A percentile compares a stretch with the other conserved stretches of the same genome.
phyloP scores from a whole-genome alignment of 2,113 vertebrate genomes.

The Turdus rufiventris region DNA sequence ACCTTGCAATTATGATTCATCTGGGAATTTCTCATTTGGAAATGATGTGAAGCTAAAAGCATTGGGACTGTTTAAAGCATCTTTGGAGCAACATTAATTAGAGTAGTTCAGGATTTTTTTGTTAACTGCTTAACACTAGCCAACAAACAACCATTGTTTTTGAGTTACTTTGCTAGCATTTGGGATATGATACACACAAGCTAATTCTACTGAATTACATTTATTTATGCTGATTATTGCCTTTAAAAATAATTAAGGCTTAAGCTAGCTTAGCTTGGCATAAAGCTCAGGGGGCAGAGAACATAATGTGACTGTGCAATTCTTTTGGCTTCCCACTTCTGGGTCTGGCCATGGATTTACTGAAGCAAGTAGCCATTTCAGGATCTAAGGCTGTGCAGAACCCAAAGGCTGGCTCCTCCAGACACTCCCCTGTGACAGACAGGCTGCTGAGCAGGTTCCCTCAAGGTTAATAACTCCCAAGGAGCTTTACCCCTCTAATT shows the following conservation, averaged over 20 bases:
- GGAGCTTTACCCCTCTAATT: not conserved
- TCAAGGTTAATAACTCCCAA: not conserved
- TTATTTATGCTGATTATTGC: slow-evolving; percentile 28
- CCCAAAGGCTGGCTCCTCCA: not conserved
- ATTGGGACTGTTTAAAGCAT: not conserved
- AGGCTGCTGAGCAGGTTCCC: slow-evolving; percentile 19
- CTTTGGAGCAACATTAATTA: not conserved
- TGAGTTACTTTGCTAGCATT: not conserved
- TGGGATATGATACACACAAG: not conserved
- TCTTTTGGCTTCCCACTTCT: not conserved
- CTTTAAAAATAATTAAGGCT: slow-evolving; percentile 23
- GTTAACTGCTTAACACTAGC: not conserved
- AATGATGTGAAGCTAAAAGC: not conserved
- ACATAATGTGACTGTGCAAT: not conserved
- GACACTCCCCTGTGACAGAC: not conserved
- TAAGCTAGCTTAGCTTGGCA: not conserved
- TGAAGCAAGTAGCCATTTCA: not conserved
- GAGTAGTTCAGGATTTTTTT: not conserved
- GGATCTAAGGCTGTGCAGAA: not conserved
- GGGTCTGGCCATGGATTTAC: not conserved
- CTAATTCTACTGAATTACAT: not conserved
- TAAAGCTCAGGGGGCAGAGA: not conserved
- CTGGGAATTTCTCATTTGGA: not conserved
- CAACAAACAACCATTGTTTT: not conserved
- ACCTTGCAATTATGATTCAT: not conserved